Percentiles rank a stretch among this genome's conserved stretches.
Conservation (phyloP, 1,140 invertebrate genomes). For the Penaeus indicus region DNA sequence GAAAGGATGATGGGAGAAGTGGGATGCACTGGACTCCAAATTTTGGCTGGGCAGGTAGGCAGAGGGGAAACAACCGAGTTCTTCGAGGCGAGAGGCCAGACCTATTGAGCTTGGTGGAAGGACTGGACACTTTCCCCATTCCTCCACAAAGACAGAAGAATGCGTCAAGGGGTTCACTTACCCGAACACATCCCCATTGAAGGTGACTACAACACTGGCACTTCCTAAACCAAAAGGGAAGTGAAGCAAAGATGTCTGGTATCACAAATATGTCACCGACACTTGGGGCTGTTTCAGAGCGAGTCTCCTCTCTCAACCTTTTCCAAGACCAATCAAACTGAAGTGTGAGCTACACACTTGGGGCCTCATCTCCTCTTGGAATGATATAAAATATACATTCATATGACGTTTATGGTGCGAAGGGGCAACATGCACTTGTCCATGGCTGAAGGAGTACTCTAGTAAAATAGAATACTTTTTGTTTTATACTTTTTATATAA, state of each 20-base stretch:
- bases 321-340: slow-evolving; percentile 42
- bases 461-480: slow-evolving; percentile 62
- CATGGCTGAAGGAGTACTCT: slow-evolving; percentile 52
- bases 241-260: slow-evolving; percentile 23
- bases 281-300: slow-evolving; percentile 5
- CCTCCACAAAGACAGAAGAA: slow-evolving; percentile 31
- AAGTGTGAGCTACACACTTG: slow-evolving; percentile 38
- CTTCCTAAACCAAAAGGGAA: not conserved
- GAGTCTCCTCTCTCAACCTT: slow-evolving; percentile 16
- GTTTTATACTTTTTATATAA: slow-evolving; percentile 51
- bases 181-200: slow-evolving; percentile 26
- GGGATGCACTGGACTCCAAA: too few species aligned
- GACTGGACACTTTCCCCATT: slow-evolving; percentile 14
- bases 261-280: slow-evolving; percentile 44
- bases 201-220: slow-evolving; percentile 11
- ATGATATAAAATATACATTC: slow-evolving; percentile 63
- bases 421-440: slow-evolving; percentile 35
- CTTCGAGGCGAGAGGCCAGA: slow-evolving; percentile 14
- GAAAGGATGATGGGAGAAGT: not conserved
- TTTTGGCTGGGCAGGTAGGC: slow-evolving; percentile 16
- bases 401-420: slow-evolving; percentile 50
- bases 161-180: not conserved
- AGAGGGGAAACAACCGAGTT: too few species aligned
- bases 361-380: slow-evolving; percentile 56
- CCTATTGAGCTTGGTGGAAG: slow-evolving; percentile 46